A percentile compares a stretch with the other conserved stretches of the same genome.
These are phyloP conservation scores for Apaloderma vittatum DNA, from an alignment of 2,113 vertebrate genomes.

Conservation along the genomic window DNA sequence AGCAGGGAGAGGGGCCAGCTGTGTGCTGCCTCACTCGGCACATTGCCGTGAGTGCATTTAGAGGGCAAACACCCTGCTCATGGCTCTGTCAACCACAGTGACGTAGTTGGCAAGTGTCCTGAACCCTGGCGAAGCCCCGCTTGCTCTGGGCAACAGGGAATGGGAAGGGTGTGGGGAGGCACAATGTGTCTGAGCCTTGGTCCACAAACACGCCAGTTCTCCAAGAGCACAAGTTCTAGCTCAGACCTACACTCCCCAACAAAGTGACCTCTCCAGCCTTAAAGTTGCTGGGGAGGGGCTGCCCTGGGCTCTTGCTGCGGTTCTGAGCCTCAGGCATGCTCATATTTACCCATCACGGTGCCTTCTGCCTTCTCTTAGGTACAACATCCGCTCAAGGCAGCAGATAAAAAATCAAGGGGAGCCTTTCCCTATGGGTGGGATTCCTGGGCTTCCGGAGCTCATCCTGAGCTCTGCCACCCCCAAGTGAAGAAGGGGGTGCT, in stretches of 20 bases:
- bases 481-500: not conserved
- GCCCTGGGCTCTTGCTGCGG: not conserved
- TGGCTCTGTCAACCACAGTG: accelerated
- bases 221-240: not conserved
- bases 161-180: not conserved
- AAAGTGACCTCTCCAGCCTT: not conserved
- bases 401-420: not conserved
- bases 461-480: not conserved
- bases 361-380: not conserved
- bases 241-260: accelerated
- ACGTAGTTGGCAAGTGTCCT: not conserved
- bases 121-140: not conserved
- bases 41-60: no score
- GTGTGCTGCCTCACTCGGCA: not conserved
- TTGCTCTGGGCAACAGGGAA: not conserved
- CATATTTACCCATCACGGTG: not conserved
- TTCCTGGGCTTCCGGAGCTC: not conserved
- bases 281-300: accelerated
- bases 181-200: not conserved
- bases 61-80: not conserved
- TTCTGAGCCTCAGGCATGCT: not conserved
- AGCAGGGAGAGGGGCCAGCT: not conserved
- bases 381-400: not conserved
- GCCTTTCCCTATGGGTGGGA: not conserved
- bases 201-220: not conserved